Percentiles rank a stretch among this genome's conserved stretches.
phyloP scores from a whole-genome alignment of 2,113 vertebrate genomes.

The Thermophis baileyi region DNA sequence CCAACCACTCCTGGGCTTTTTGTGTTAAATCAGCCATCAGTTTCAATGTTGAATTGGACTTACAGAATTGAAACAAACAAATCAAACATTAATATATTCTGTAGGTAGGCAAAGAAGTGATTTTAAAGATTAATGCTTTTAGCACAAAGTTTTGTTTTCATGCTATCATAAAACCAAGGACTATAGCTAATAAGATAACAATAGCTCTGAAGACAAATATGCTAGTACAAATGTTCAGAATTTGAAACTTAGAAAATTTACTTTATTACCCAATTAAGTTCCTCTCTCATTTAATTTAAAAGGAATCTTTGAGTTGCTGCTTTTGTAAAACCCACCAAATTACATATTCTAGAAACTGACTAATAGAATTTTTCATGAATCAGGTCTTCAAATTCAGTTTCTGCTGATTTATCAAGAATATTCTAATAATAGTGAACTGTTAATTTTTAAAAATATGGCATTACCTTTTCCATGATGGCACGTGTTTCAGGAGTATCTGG shows the following conservation, averaged over 20 bases:
- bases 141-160: background rate
- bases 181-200: background rate
- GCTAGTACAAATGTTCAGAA: background rate
- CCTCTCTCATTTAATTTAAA: background rate
- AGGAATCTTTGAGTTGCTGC: background rate
- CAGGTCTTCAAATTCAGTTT: background rate
- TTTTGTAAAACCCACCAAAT: background rate
- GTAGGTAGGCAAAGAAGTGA: background rate
- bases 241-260: background rate
- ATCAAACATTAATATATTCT: background rate
- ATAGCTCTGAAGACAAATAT: background rate
- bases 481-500: slow-evolving; percentile 81
- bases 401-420: background rate
- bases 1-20: slow-evolving; percentile 84
- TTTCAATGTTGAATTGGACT: slow-evolving; percentile 86
- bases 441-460: slow-evolving; percentile 9
- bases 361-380: slow-evolving; percentile 8
- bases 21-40: slow-evolving; percentile 80
- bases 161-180: background rate
- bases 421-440: background rate
- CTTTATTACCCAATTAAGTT: background rate
- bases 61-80: slow-evolving; percentile 44
- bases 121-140: background rate
- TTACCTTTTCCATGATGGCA: slow-evolving; percentile 87
- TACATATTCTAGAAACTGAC: slow-evolving; percentile 6